Base-by-base conservation (phyloP, 2,113 vertebrate genomes). In the Malurus cyaneus region DNA sequence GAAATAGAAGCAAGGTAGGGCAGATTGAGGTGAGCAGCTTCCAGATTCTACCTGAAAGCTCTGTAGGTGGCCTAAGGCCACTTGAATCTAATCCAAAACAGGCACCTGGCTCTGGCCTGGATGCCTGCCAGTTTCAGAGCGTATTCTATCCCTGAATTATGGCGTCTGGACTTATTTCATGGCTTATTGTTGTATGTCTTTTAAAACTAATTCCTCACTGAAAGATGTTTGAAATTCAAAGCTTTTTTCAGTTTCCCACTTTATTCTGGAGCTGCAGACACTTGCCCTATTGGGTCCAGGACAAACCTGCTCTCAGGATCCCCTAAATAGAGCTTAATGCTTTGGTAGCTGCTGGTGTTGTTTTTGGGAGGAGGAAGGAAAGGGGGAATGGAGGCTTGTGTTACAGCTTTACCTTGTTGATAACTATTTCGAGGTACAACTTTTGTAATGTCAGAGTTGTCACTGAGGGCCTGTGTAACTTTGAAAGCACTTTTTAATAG, bases 71-170 rank as follows among this genome's bases (percentile, higher is more conserved):
- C 98, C 96, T 92, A 86, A 94, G 98, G 97, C 98, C 96, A 97
- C 96, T 98, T 98, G 98, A 98, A 96, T 93, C 77, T 18, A 69
- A 96, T 97, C 98, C 98, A 98, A 95, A 94, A 69, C 77, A 98
- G 97, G 97, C 98, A 98, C 98, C 98, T 98, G 98, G 98, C 97
- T 97, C 85, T 61, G 70, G 21, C 71, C 92, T 98, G 98, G 98
- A 97, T 18, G 26, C 65, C 78, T 91, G 98, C 98, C 98, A 98
- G 96, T 53, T 95, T 91, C 93, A 81, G 84, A 97, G 94, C 93
- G 94, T 93, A 94, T 93, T 95, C 96, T 96, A 77, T 78, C 95
- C 93, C 92, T 96, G 97, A 98, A 97, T 96, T 97, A 95, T 20
- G 78, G 95, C 83, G 96, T 97, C 98, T 97, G 96, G 92, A 80